Evolutionary conservation across 2,113 vertebrate species (phyloP).

Genomic region (human): GRCh38 chr15:80387001-80387500

Average conservation of each 20-base stretch:
- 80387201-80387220: not conserved
- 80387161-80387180: not conserved
- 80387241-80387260: not conserved
- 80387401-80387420: rapidly evolving
- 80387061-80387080: too few relatives aligned
- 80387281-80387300: not conserved
- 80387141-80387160: too few relatives aligned
- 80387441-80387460: not conserved
- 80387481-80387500: not conserved
- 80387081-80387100: too few relatives aligned
- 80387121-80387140: too few relatives aligned
- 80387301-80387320: rapidly evolving
- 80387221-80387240: not conserved
- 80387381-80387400: not conserved
- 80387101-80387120: too few relatives aligned
- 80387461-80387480: not conserved
- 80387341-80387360: not conserved
- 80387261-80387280: not conserved
- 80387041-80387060: too few relatives aligned
- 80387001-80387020: too few relatives aligned
- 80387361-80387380: not conserved
- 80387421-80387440: not conserved
- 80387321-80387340: too few relatives aligned
- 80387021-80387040: too few relatives aligned
- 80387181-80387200: too few relatives aligned